These are phyloP conservation scores for Agonopterix subpropinquella DNA, from an alignment of 2,888 invertebrate species.

Conservation along the genomic window DNA sequence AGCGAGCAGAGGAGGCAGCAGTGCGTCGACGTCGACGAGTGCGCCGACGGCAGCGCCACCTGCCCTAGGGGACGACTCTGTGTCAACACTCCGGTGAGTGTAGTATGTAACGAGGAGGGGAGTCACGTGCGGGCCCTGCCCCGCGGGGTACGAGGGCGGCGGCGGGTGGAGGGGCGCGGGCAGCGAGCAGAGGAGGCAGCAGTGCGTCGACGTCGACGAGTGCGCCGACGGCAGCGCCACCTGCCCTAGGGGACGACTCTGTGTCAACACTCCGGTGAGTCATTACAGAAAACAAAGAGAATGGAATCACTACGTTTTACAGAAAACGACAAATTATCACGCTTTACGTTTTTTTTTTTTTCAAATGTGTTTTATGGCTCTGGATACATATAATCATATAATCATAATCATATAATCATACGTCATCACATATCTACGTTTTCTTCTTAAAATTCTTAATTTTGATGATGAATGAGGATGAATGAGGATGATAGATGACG, in stretches of 20 bases:
- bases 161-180: constrained; percentile 81
- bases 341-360: no score
- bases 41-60: constrained; percentile 81
- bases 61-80: constrained; percentile 89
- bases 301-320: no score
- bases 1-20: constrained; percentile 83
- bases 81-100: constrained; percentile 87
- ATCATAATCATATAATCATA: no score
- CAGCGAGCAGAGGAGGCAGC: constrained; percentile 82
- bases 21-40: constrained; percentile 93
- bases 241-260: constrained; percentile 86
- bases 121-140: constrained; percentile 92
- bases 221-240: constrained; percentile 84
- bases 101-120: constrained; percentile 78
- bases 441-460: no score
- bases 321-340: no score
- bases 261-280: constrained; percentile 88
- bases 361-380: no score
- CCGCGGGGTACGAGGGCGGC: constrained; percentile 87
- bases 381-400: no score
- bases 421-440: no score
- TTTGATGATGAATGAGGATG: no score
- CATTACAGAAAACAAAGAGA: no score
- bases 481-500: no score
- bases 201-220: constrained; percentile 92